These are phyloP conservation scores for Nysson spinosus DNA, from an alignment of 2,888 invertebrate species.

Conservation along the genomic window DNA sequence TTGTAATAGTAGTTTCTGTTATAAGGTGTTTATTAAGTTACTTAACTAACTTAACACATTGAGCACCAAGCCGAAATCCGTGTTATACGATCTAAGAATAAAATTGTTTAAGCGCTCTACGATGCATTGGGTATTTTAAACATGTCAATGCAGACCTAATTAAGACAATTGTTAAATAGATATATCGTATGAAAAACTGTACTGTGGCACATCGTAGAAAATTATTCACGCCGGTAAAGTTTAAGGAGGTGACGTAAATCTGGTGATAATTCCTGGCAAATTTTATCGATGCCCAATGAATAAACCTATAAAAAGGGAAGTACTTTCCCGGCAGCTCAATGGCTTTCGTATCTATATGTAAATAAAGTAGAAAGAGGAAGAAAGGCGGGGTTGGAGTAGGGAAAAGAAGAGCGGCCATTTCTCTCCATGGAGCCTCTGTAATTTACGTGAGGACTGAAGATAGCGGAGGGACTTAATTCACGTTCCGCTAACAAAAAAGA, in stretches of 20 bases:
- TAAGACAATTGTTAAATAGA: no score
- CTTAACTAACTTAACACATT: no score
- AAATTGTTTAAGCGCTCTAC: no score
- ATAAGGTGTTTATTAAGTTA: no score
- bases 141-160: no score
- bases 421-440: constrained; percentile 60
- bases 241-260: constrained; percentile 20
- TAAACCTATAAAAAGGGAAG: constrained; percentile 58
- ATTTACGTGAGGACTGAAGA: constrained; percentile 64
- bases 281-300: constrained; percentile 62
- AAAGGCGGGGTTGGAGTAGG: constrained; percentile 13
- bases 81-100: no score
- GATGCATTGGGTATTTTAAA: no score
- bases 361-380: constrained; percentile 63
- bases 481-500: constrained; percentile 47
- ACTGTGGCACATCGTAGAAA: no score
- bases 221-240: neutral
- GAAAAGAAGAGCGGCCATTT: constrained; percentile 61
- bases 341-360: constrained; percentile 73
- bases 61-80: no score
- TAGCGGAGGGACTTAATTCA: constrained; percentile 63
- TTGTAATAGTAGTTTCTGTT: no score
- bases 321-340: constrained; percentile 61
- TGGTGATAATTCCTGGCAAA: constrained; percentile 56
- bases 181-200: no score